These are phyloP conservation scores for Alcedo atthis DNA, from an alignment of 2,797 vertebrate species.

Conservation along the genomic window DNA sequence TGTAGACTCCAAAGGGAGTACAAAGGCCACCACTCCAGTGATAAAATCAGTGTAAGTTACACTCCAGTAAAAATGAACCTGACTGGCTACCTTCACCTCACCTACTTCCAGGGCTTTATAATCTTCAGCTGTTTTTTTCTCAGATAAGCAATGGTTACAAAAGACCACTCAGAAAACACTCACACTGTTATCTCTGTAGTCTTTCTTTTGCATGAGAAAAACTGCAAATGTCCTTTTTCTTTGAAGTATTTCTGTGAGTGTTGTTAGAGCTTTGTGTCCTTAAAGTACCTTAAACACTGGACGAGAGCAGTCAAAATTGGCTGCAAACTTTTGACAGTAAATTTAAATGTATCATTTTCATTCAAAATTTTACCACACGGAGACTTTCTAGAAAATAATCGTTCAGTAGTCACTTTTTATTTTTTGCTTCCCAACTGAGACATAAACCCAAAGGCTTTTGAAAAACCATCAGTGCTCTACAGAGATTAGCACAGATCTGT, in stretches of 20 bases:
- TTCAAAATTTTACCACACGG: neutral
- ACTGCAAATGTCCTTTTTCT: neutral
- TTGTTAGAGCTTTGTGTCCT: neutral
- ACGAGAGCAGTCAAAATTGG: neutral
- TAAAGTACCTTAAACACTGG: neutral
- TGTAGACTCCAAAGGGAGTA: neutral
- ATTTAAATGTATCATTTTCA: neutral
- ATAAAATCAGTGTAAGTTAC: neutral
- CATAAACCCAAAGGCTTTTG: neutral
- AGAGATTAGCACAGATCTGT: neutral
- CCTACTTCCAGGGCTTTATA: neutral
- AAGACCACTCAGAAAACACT: neutral
- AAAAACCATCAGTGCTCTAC: neutral
- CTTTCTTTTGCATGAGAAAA: slow-evolving; percentile 28
- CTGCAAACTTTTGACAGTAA: neutral
- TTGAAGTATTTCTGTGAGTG: slow-evolving; percentile 15
- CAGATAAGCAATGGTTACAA: slow-evolving; percentile 25
- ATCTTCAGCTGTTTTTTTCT: slow-evolving; percentile 42
- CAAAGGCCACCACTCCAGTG: neutral
- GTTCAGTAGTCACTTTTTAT: neutral
- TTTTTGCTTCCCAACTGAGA: neutral
- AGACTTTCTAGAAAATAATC: neutral
- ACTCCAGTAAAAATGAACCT: neutral
- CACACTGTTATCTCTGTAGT: neutral
- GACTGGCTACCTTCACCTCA: neutral